Conservation (phyloP, 2,888 invertebrate species). For the Xestia c-nigrum region DNA sequence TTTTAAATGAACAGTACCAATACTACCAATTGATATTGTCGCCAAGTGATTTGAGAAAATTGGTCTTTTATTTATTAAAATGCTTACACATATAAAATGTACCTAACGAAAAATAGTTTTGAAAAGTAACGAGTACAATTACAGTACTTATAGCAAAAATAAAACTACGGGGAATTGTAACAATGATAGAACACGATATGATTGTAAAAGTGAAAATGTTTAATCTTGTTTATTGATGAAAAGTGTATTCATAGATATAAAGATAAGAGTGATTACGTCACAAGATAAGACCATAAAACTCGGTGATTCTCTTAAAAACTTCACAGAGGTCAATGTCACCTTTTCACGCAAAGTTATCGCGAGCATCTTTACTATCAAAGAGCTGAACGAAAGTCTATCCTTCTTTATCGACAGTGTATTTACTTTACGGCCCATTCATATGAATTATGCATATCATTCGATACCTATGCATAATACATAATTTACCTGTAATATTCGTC, state of each 20-base stretch:
- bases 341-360: background rate
- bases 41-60: background rate
- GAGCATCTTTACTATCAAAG: background rate
- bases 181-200: background rate
- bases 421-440: background rate
- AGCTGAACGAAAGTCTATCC: background rate
- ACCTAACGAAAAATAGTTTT: background rate
- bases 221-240: constrained; percentile 20
- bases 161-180: background rate
- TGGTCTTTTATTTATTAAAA: background rate
- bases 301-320: constrained; percentile 37
- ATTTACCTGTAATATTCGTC: too few relatives aligned
- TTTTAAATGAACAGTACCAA: background rate
- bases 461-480: background rate
- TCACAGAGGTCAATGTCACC: constrained; percentile 23
- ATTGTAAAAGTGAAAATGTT: constrained; percentile 12
- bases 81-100: background rate
- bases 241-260: background rate
- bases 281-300: constrained; percentile 18
- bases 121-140: background rate
- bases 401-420: background rate
- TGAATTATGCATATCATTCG: background rate
- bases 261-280: constrained; percentile 1
- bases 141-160: background rate
- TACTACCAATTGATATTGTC: background rate